Percentiles rank a stretch among this genome's conserved stretches.
Evolutionary conservation across 1,140 invertebrate species (phyloP).

Genomic region (Drosophila setifemur): DNA sequence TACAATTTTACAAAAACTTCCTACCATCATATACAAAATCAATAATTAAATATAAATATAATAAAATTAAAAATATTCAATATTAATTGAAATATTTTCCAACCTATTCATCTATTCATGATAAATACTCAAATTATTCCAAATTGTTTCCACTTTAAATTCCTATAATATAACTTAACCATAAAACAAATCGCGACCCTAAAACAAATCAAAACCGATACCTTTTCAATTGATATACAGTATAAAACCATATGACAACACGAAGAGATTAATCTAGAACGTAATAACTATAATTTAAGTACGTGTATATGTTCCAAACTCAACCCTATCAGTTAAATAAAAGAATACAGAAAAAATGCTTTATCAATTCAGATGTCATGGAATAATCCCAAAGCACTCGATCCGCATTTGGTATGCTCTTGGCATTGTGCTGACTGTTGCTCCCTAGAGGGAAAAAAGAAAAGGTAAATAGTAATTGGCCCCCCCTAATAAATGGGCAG

Average conservation of each 20-base stretch:
- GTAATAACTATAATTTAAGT: constrained; percentile 8
- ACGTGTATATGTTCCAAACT: neutral
- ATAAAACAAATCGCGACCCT: no score
- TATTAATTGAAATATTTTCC: no score
- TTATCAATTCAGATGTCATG: constrained; percentile 37
- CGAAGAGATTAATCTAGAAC: constrained; percentile 7
- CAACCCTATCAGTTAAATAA: neutral
- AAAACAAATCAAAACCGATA: no score
- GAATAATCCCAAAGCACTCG: constrained; percentile 30
- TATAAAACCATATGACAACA: neutral
- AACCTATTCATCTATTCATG: no score
- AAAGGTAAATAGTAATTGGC: neutral
- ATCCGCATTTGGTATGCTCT: neutral
- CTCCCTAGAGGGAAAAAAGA: neutral
- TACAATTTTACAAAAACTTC: no score
- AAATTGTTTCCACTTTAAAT: no score
- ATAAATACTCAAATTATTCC: no score
- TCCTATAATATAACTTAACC: no score
- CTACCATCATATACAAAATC: no score
- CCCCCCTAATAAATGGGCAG: constrained; percentile 14
- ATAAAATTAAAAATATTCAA: no score
- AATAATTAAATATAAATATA: no score
- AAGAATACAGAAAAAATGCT: neutral
- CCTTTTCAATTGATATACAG: neutral
- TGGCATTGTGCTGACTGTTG: neutral